Conservation (phyloP, 2,888 invertebrate genomes). For the Cheilosia soror region DNA sequence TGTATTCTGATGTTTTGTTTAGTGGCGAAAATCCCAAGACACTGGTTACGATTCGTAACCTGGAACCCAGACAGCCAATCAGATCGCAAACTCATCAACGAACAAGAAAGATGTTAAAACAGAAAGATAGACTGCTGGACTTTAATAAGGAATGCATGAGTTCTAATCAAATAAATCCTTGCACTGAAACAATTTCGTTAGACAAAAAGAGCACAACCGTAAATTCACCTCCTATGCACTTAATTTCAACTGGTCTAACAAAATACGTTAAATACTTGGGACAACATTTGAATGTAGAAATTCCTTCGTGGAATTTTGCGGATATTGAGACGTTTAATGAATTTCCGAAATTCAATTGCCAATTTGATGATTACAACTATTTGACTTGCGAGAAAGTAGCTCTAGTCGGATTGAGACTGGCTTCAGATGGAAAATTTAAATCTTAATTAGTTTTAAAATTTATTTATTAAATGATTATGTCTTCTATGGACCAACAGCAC, state of each 20-base stretch:
- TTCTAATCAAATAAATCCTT: no score
- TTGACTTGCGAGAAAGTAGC: constrained; percentile 61
- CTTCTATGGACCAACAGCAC: not conserved
- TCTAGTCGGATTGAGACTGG: constrained; percentile 55
- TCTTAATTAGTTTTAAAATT: constrained; percentile 18
- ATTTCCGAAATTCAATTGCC: constrained; percentile 24
- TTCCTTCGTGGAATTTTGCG: constrained; percentile 56
- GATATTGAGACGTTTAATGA: constrained; percentile 35
- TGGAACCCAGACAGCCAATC: not conserved
- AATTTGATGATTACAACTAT: constrained; percentile 64
- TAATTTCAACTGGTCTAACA: constrained; percentile 10
- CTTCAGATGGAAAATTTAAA: constrained; percentile 66
- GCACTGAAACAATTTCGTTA: not conserved
- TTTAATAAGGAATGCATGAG: not conserved
- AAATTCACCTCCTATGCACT: not conserved
- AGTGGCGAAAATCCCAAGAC: constrained; percentile 42
- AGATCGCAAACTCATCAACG: constrained; percentile 22
- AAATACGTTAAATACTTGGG: constrained; percentile 28
- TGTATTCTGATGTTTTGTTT: constrained; percentile 61
- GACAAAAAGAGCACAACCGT: not conserved
- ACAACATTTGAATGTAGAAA: constrained; percentile 35
- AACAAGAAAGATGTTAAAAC: not conserved
- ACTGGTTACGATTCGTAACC: constrained; percentile 31
- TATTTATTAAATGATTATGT: constrained; percentile 26
- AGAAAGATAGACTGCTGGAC: not conserved